Base-by-base conservation (phyloP, 2,888 invertebrate genomes). In the Drosophila tripunctata region DNA sequence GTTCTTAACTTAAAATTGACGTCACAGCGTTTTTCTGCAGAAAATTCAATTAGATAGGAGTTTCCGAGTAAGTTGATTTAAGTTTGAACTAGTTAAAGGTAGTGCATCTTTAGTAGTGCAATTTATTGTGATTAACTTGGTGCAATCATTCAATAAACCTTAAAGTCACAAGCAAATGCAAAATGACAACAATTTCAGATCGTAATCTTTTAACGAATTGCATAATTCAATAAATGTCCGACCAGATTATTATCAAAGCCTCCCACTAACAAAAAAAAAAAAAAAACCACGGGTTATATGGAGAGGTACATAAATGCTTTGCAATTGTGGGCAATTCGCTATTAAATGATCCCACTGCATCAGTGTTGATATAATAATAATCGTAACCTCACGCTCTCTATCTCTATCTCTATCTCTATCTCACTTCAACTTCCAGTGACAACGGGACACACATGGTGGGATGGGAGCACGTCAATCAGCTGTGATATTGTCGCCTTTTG, bases 171-270 rank as follows among this genome's bases (percentile, higher is more conserved):
- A 56, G 38, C 62, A 69, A 78, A 43, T 75, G 70, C 58, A 27
- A 58, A 55, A 66, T 63, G 63, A 66, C 63, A 64, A 56, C 76
- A 47, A 67, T 71, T 82, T 64, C n/a, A 38, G 67, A 30, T 24
- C 47, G 78, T 80, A 87, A 87, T 80, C 87, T 87, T 84, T 87
- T 78, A 60, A 82, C 88, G 83, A 81, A 81, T 81, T 87, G 87
- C 79, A 81, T 81, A 81, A 81, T 87, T 87, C 79, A 87, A 87
- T 85, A 87, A 81, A 68, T 74, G 67, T 41, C 35, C 57, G 62
- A 22, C 30, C 41, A 36, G 33, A 41, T 19, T 47, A 57, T 51
- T 51, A 56, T 65, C 27, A 40, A 24, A 30, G 30, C 50, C 44
- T 22, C 33, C 55, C 35, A 48, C 30, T 8, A 22, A 15, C 31